Evolutionary conservation across 2,888 invertebrate species (phyloP).

Genomic region (Halictus quadricinctus): DNA sequence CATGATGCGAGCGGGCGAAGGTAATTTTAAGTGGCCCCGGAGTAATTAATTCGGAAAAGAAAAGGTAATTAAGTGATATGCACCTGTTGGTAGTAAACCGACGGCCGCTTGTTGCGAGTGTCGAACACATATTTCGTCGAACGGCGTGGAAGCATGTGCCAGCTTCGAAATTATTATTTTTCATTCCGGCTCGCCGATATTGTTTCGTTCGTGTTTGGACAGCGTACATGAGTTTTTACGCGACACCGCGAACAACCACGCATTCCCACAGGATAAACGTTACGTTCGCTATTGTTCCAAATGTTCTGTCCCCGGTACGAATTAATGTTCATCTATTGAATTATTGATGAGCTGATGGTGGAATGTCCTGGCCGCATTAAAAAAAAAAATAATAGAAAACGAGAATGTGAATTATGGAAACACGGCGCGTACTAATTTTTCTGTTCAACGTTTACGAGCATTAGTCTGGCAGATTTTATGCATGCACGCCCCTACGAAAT

Average conservation of each 20-base stretch:
- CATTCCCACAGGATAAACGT: neutral
- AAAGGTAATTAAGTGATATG: slow-evolving; percentile 58
- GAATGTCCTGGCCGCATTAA: neutral
- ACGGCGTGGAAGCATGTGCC: neutral
- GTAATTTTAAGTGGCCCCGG: slow-evolving; percentile 61
- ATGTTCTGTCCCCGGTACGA: neutral
- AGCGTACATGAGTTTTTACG: slow-evolving; percentile 5
- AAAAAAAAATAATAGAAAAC: neutral
- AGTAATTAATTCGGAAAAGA: slow-evolving; percentile 61
- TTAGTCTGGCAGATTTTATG: neutral
- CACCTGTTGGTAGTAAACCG: slow-evolving; percentile 58
- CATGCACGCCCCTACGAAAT: neutral
- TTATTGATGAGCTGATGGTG: slow-evolving; percentile 26
- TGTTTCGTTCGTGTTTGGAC: slow-evolving; percentile 11
- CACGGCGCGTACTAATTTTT: neutral
- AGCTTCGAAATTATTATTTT: slow-evolving; percentile 36
- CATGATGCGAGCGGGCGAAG: slow-evolving; percentile 32
- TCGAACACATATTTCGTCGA: slow-evolving; percentile 27
- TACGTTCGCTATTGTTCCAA: neutral
- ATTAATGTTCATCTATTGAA: slow-evolving; percentile 6
- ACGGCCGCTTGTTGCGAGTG: slow-evolving; percentile 21
- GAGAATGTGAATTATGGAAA: neutral
- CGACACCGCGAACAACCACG: neutral
- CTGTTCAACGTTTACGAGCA: neutral
- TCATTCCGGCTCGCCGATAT: neutral